phyloP scores from a whole-genome alignment of 2,797 vertebrate species.

The Diplodus puntazzo region DNA sequence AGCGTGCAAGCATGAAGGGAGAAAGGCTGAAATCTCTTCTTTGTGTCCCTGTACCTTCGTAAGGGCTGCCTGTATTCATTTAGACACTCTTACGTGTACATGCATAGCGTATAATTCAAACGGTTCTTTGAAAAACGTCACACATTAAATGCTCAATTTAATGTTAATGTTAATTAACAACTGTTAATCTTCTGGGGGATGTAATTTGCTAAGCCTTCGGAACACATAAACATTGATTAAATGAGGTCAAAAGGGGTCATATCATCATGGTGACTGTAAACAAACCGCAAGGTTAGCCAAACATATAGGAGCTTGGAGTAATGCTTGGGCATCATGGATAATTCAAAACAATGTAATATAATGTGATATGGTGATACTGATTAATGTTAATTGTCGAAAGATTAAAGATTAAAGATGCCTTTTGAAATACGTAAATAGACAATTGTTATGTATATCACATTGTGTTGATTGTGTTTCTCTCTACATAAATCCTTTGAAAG shows the following conservation, averaged over 20 bases:
- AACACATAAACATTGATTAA: not conserved
- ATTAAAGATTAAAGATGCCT: not conserved
- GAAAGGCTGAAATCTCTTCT: conserved; percentile 31
- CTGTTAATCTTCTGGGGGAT: no score
- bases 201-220: not conserved
- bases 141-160: no score
- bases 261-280: not conserved
- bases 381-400: not conserved
- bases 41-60: conserved; percentile 22
- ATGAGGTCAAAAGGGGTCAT: not conserved
- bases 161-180: no score
- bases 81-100: not conserved
- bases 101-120: not conserved
- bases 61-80: conserved; percentile 25
- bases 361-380: not conserved
- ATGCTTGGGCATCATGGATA: no score
- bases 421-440: not conserved
- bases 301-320: not conserved
- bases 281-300: not conserved
- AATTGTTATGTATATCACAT: not conserved
- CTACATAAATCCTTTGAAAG: not conserved
- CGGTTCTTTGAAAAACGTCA: not conserved
- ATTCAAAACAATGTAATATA: no score
- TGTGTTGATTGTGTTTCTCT: not conserved
- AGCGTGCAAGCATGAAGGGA: conserved; percentile 58